A percentile compares a stretch with the other conserved stretches of the same genome.
phyloP scores from a whole-genome alignment of 2,888 invertebrate species.

The Ochropleura plecta region DNA sequence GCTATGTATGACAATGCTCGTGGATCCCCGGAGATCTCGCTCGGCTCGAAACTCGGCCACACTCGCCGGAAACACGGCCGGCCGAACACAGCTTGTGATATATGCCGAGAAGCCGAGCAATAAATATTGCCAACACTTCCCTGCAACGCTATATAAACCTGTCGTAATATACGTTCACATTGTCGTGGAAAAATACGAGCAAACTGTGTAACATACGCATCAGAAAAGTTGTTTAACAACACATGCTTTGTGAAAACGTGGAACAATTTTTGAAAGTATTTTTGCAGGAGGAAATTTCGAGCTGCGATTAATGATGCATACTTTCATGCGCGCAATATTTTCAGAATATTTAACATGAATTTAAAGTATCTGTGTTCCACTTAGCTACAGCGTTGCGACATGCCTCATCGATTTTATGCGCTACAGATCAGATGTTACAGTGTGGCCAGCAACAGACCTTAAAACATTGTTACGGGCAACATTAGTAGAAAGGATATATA shows the following conservation, averaged over 20 bases:
- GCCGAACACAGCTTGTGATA: constrained; percentile 69
- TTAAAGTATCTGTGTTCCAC: constrained; percentile 7
- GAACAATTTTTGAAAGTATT: constrained; percentile 34
- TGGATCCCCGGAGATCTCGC: constrained; percentile 80
- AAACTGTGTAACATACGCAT: constrained; percentile 39
- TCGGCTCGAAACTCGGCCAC: constrained; percentile 81
- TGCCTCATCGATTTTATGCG: constrained; percentile 39
- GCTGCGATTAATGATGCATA: constrained; percentile 9
- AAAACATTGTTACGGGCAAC: neutral
- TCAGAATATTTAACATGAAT: constrained; percentile 10
- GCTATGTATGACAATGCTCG: constrained; percentile 74
- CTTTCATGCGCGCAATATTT: constrained; percentile 7
- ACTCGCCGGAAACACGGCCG: constrained; percentile 73
- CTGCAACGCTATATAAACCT: constrained; percentile 38
- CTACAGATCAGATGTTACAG: constrained; percentile 9
- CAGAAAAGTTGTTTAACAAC: constrained; percentile 48
- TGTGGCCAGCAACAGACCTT: neutral
- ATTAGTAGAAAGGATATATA: no score
- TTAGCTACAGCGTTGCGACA: constrained; percentile 22
- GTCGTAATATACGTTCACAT: constrained; percentile 41
- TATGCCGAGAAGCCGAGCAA: constrained; percentile 51
- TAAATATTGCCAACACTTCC: constrained; percentile 63
- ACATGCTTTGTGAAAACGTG: constrained; percentile 6
- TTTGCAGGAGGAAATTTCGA: constrained; percentile 10
- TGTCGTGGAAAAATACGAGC: constrained; percentile 42